Evolutionary conservation across 2,888 invertebrate genomes (phyloP).

Genomic region (Hemaris fuciformis): DNA sequence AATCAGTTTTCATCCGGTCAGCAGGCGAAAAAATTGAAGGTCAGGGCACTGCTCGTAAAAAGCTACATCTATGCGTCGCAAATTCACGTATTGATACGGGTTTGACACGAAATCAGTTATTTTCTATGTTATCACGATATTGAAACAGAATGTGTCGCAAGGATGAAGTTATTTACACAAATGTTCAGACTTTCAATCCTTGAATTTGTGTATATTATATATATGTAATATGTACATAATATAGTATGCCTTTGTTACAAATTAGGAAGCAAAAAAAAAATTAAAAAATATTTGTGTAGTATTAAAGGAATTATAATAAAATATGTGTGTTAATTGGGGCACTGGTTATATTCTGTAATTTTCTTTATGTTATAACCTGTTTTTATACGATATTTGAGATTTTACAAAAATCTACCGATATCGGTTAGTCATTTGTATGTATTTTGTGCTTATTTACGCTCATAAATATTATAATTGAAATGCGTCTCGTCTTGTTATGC

Average conservation of each 20-base stretch:
- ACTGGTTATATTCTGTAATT: not conserved
- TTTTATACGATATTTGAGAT: not conserved
- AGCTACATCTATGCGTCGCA: not conserved
- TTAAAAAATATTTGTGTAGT: no score
- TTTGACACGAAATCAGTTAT: not conserved
- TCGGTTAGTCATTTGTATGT: not conserved
- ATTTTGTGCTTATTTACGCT: not conserved
- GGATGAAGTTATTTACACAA: no score
- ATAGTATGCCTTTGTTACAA: no score
- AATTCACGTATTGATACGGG: not conserved
- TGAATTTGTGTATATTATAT: not conserved
- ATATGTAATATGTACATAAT: not conserved
- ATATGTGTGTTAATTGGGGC: no score
- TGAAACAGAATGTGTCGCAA: not conserved
- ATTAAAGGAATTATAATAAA: no score
- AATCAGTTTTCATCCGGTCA: slow-evolving; percentile 32
- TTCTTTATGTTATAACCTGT: not conserved
- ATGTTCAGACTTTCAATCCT: no score
- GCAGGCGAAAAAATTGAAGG: not conserved
- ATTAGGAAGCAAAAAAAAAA: no score
- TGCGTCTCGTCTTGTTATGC: not conserved
- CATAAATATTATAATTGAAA: not conserved
- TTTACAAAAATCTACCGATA: not conserved
- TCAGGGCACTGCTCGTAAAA: not conserved
- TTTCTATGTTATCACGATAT: not conserved